A percentile compares a stretch with the other conserved stretches of the same genome.
These are phyloP conservation scores for Yponomeuta plumbellus DNA, from an alignment of 2,888 invertebrate genomes.

Conservation along the genomic window DNA sequence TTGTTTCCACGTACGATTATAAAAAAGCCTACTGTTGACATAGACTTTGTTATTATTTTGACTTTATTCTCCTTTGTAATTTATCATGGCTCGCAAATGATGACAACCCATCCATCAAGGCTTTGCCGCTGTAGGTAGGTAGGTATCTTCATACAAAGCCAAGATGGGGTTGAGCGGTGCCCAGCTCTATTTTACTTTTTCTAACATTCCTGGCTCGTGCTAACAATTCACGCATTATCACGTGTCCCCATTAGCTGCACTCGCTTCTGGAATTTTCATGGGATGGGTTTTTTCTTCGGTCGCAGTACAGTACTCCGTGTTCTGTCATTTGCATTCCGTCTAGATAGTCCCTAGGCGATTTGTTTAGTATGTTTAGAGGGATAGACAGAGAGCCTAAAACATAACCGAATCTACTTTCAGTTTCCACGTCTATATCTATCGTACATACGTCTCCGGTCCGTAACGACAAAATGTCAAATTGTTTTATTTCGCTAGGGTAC, in stretches of 20 bases:
- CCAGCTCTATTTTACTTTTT: slow-evolving; percentile 16
- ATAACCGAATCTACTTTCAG: no score
- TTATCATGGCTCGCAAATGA: slow-evolving; percentile 6
- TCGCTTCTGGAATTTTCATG: slow-evolving; percentile 23
- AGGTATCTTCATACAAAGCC: slow-evolving; percentile 1
- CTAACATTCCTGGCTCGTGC: slow-evolving; percentile 46
- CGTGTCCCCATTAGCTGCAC: slow-evolving; percentile 14
- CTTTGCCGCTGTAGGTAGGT: background rate
- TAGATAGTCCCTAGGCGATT: background rate
- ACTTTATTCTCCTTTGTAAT: background rate
- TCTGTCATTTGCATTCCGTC: background rate
- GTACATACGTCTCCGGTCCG: no score
- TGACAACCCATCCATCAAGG: slow-evolving; percentile 12
- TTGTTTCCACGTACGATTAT: background rate
- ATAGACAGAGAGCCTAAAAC: no score
- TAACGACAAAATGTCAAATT: no score
- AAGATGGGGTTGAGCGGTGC: background rate
- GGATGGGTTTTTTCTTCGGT: slow-evolving; percentile 4
- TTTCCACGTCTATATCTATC: no score
- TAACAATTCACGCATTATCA: slow-evolving; percentile 41
- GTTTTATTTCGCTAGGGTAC: no score
- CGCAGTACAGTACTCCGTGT: no score
- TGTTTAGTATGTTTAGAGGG: no score
- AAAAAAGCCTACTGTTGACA: background rate
- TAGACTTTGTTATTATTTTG: slow-evolving; percentile 1